Evolutionary conservation across 2,888 invertebrate species (phyloP), one percentile per base, ranked within the genome.

Genomic region (Cosmia pyralina): DNA sequence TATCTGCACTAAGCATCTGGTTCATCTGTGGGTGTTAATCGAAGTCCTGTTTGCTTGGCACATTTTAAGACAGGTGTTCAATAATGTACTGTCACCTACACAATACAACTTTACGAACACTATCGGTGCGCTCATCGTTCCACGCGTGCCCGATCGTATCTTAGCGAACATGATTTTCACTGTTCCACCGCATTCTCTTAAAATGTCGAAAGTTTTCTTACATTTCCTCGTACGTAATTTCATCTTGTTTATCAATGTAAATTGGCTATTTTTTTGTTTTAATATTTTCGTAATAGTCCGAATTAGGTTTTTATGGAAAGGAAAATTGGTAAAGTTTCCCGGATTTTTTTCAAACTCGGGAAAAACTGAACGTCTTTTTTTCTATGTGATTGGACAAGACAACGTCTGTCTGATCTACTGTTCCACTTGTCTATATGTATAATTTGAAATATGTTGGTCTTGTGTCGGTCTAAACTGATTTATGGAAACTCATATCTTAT

Each of bases 401-500:
- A 44, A 44, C 11, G 6, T 7, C 7, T 53, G 6, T 53, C 41
- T 7, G 41, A 0, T 41, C 7, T 41, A 58, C 58, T 73, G 72
- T 77, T 77, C 76, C 63, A 77, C 66, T 65, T 81, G 55, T 73
- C 52, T 68, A 59, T 70, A n/a, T n/a, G n/a, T n/a, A 57, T 46
- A 58, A 62, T 63, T 62, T 75, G 57, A 72, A 72, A 69, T 67
- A 78, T 78, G 22, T 62, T 62, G 58, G 67, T 71, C 53, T 69
- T 69, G n/a, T 73, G 53, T 65, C 62, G 50, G 68, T 72, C 57
- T 77, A 46, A 69, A 58, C 55, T 89, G 87, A 88, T 83, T 88
- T 90, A 83, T 83, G 79, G 76, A 89, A 89, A 90, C 87, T 88
- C 76, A 83, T 89, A 85, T 87, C 76, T 90, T 90, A 92, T 93